Conservation (phyloP, 2,113 vertebrate genomes). For the Zingel zingel region DNA sequence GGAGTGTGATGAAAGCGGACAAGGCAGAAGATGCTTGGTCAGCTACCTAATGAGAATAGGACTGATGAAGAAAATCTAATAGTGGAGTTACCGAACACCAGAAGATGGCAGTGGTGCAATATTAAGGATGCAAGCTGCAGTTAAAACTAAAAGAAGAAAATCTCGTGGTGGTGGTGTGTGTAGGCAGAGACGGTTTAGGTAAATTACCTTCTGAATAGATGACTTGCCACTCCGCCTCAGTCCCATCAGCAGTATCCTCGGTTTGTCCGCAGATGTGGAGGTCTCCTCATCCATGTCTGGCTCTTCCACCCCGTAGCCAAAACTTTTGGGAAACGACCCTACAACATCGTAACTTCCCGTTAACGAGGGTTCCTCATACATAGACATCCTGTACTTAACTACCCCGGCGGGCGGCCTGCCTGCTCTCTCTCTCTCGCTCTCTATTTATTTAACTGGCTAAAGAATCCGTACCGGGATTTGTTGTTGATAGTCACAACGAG, state of each 20-base stretch:
- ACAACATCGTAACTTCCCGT: conserved; percentile 88
- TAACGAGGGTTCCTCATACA: conserved; percentile 88
- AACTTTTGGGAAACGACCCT: conserved; percentile 94
- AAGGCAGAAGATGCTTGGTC: not conserved
- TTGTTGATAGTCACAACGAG: conserved; percentile 28
- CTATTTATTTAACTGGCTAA: not conserved
- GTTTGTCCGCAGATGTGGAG: conserved; percentile 86
- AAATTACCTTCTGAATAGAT: conserved; percentile 96
- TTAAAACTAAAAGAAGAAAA: not conserved
- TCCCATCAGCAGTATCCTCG: conserved; percentile 95
- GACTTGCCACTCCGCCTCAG: conserved; percentile 95
- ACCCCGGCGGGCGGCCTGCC: not conserved
- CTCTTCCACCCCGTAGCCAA: conserved; percentile 93
- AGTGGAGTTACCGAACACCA: not conserved
- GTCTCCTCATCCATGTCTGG: conserved; percentile 84
- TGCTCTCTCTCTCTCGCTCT: not conserved
- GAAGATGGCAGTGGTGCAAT: not conserved
- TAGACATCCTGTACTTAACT: conserved; percentile 85
- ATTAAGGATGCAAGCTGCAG: not conserved
- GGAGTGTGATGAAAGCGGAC: too few species aligned
- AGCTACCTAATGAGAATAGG: not conserved
- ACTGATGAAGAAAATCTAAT: not conserved
- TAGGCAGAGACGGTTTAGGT: not conserved
- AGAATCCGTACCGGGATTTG: conserved; percentile 24
- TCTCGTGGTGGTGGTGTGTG: not conserved